Percentiles rank a stretch among this genome's conserved stretches.
Evolutionary conservation across 2,113 vertebrate genomes (phyloP).

Genomic region (Actenoides lindsayi): DNA sequence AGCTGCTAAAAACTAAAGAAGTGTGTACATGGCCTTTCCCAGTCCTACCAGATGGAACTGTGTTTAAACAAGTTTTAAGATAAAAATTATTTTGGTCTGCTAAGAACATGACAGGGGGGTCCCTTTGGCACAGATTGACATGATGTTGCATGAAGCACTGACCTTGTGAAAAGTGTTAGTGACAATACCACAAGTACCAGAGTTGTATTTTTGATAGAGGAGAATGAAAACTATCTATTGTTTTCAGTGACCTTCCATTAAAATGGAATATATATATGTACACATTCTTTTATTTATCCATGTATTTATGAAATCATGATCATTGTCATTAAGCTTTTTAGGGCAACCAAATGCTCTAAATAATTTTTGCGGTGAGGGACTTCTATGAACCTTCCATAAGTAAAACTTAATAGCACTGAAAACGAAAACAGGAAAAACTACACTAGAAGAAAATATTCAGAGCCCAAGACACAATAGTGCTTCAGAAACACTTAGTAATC

Average conservation of each 20-base stretch:
- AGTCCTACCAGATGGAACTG: not conserved
- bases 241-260: not conserved
- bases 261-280: not conserved
- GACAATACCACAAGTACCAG: not conserved
- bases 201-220: not conserved
- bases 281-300: not conserved
- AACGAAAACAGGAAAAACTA: not conserved
- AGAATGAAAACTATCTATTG: not conserved
- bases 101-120: not conserved
- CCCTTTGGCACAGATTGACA: not conserved
- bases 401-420: not conserved
- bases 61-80: not conserved
- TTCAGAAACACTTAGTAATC: not conserved
- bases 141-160: not conserved
- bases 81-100: not conserved
- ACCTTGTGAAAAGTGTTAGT: not conserved
- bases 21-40: not conserved
- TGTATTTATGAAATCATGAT: not conserved
- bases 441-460: not conserved
- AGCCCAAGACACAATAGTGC: not conserved
- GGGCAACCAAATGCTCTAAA: not conserved
- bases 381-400: not conserved
- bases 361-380: not conserved
- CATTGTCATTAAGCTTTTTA: not conserved
- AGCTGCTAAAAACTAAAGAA: not conserved